Base-by-base conservation (phyloP, 1,140 invertebrate species). In the Drosophila ficusphila region DNA sequence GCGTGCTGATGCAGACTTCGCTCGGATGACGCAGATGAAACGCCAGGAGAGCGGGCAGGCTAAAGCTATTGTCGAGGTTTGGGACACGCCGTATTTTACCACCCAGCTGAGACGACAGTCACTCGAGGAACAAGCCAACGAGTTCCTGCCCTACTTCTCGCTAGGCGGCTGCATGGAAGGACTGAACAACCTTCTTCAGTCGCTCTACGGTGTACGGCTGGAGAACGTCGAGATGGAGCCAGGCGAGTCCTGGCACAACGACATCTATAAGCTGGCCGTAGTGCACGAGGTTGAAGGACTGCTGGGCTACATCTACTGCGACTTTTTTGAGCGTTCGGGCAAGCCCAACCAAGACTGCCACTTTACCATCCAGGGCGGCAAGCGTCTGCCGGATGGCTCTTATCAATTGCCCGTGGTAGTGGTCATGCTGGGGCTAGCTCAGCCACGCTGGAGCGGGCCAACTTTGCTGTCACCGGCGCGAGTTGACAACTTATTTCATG, bases 311-410 rank as follows among this genome's bases (percentile, higher is more conserved):
- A 99, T 99, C 83, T 99, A 99, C 91, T 99, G 98, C 92, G 99
- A 99, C 92, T 96, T 99, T 88, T 99, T 97, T 91, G 96, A 97
- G 90, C 93, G 99, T 49, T 85, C 93, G 29, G 95, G 95, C 4
- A 99, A 99, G 92, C 95, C 97, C 21, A 95, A 97, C 92, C 98
- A 99, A 93, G 99, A 99, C 90, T 99, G 99, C 90, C 99, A 99
- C 92, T 99, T 99, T 92, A 99, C 98, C 0, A 99, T 99, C 65
- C 95, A 96, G 86, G 99, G 99, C 12, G 98, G 98, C 16, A 96
- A 97, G 92, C 82, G 93, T 58, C 88, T 97, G 42, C 78, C 94
- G 0, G 95, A 98, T 92, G 97, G 96, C n/a, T 93, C 93, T 36
- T 99, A 99, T 91, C 96, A 97, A 93, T 94, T 95, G 78, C 98